Base-by-base conservation (phyloP, 2,888 invertebrate genomes). In the Trilocha varians region DNA sequence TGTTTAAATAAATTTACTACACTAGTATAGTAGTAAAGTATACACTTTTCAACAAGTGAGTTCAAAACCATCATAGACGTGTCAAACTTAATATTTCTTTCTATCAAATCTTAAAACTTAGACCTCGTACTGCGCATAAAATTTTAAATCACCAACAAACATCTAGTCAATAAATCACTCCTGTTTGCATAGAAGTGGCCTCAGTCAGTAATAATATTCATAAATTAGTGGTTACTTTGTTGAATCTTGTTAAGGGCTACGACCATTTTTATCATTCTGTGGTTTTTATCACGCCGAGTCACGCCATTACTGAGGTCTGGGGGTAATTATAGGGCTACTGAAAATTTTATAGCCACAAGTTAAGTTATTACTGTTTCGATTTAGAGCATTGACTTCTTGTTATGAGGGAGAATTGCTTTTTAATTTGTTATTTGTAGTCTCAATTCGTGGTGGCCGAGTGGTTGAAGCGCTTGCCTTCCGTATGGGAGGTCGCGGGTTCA, bases 211-310 rank as follows among this genome's bases (percentile, higher is more conserved):
- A 52, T 60, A 60, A 60, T 57, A 55, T 54, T 41, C 55, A 60
- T 65, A 62, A 65, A 60, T 65, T 55, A 54, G 41, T 44, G 44
- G 42, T 44, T 60, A 63, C 58, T 54, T 54, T 53, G 54, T 63
- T 49, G 45, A 49, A 59, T 51, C 52, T 48, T 41, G 50, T 44
- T 53, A 43, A 40, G 45, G 46, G 52, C 49, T 40, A 47, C 50
- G 46, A 49, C 41, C 48, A 45, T 54, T 59, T 59, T 60, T 59
- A 62, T 64, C 55, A 57, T 52, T 50, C 48, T 42, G 42, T 47
- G 40, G 42, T 48, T 54, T 53, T 70, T 72, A 72, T 69, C 70
- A 62, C 62, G 49, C 37, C 39, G 39, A 61, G 67, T 70, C 71
- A 70, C 70, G 69, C 38, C 38, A 42, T 38, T 16, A 34, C 16